Evolutionary conservation across 2,113 vertebrate species (phyloP).

Genomic region (Carassius auratus): DNA sequence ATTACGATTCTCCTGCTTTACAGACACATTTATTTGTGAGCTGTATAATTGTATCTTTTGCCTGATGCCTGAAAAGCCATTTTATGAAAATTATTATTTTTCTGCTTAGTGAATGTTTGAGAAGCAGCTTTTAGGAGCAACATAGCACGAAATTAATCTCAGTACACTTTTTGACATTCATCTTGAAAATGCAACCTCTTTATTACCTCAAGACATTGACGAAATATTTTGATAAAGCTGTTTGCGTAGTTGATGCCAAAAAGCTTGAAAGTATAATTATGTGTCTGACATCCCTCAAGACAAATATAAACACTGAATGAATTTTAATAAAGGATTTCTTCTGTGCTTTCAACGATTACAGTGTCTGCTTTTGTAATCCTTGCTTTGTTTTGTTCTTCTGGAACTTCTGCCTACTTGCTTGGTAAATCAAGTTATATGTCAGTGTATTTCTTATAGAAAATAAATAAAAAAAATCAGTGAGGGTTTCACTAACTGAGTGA

Average conservation of each 20-base stretch:
- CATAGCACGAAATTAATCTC: neutral
- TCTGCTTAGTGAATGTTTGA: neutral
- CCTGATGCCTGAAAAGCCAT: neutral
- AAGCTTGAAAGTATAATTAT: constrained; percentile 13
- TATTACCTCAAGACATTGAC: neutral
- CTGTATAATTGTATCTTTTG: neutral
- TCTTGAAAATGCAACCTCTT: neutral
- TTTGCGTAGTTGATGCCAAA: neutral
- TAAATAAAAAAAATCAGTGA: neutral
- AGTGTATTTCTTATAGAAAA: neutral
- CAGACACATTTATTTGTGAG: neutral
- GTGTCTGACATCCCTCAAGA: neutral
- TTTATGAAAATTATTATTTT: neutral
- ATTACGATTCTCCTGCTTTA: too few species aligned
- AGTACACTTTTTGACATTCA: neutral
- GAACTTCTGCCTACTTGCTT: neutral
- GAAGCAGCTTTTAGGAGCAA: neutral
- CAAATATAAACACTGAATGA: neutral
- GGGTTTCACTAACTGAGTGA: neutral
- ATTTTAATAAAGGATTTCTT: neutral
- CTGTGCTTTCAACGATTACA: neutral
- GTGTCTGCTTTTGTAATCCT: neutral
- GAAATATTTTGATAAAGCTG: neutral
- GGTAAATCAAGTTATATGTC: neutral
- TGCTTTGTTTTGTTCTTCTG: neutral